Evolutionary conservation across 2,888 invertebrate genomes (phyloP), one percentile per base, ranked within the genome.

Genomic region (Catocala sponsa): DNA sequence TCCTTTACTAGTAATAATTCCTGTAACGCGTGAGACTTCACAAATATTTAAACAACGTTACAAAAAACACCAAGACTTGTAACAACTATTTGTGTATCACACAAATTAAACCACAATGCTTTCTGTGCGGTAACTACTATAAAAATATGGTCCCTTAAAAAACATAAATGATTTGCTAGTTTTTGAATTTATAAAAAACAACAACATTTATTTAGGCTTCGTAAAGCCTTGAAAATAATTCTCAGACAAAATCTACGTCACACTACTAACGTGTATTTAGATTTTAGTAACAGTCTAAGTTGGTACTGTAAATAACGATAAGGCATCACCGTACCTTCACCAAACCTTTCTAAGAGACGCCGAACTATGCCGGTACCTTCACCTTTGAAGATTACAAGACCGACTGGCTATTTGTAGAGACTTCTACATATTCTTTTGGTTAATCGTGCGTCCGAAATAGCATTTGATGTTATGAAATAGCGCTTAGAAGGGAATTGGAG

Each of bases 381-480:
- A 49, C 1, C 33, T 49, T 49, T 49, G 13, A 7, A 11, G 33
- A 43, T 49, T 32, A 42, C 25, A 25, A 9, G 11, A 1, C 12
- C 33, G 49, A 4, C 5, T 10, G 32, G 6, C 13, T 33, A 7
- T 25, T 25, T 25, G 10, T 13, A 44, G 15, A 38, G 7, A 2
- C 5, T 71, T 72, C 76, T 76, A 73, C 72, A 74, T 80, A 78
- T 73, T 59, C 71, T 74, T 72, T 75, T 79, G 79, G 72, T 84
- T 84, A 87, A 86, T 86, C 83, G 86, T 78, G 82, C 82, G 77
- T 80, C 79, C 68, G 70, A 81, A 85, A 85, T 87, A 82, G 85
- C 78, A 84, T 83, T 81, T 71, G 62, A 73, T 76, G 82, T 77
- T 82, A 86, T 82, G 83, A 83, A 80, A 82, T 81, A 82, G 72